Evolutionary conservation across 2,888 invertebrate species (phyloP).

Genomic region (Beris morrisii): DNA sequence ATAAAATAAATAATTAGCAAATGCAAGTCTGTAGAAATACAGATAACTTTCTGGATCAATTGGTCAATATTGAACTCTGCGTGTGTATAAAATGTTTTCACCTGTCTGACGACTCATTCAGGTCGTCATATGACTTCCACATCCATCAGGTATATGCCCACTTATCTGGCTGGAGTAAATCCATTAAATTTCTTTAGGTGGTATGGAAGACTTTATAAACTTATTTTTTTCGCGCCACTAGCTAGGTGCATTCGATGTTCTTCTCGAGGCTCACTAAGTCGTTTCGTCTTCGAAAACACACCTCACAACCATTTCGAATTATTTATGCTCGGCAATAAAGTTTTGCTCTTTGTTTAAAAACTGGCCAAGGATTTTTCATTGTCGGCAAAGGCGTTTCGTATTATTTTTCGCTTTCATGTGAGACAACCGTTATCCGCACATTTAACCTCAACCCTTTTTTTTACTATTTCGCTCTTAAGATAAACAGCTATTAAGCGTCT

Average conservation of each 20-base stretch:
- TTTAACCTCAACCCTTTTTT: conserved; percentile 39
- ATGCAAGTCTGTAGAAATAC: no score
- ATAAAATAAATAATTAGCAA: no score
- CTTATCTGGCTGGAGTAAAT: no score
- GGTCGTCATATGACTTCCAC: no score
- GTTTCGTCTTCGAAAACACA: conserved; percentile 28
- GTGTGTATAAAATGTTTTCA: no score
- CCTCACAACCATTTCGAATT: conserved; percentile 36
- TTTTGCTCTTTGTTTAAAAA: conserved; percentile 34
- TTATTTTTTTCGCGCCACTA: no score
- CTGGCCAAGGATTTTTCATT: conserved; percentile 37
- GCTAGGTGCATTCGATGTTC: not conserved
- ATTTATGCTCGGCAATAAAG: conserved; percentile 37
- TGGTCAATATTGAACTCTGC: no score
- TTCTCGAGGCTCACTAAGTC: not conserved
- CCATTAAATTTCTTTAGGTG: no score
- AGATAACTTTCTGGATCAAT: no score
- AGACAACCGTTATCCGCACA: conserved; percentile 38
- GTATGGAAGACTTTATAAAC: no score
- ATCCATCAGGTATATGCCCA: no score
- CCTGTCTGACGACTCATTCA: no score
- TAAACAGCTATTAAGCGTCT: conserved; percentile 37
- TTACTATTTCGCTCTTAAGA: conserved; percentile 35
- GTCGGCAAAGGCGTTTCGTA: conserved; percentile 26
- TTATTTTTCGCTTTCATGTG: conserved; percentile 36